Conservation (phyloP, 2,888 invertebrate species). For the Eupithecia subfuscata region DNA sequence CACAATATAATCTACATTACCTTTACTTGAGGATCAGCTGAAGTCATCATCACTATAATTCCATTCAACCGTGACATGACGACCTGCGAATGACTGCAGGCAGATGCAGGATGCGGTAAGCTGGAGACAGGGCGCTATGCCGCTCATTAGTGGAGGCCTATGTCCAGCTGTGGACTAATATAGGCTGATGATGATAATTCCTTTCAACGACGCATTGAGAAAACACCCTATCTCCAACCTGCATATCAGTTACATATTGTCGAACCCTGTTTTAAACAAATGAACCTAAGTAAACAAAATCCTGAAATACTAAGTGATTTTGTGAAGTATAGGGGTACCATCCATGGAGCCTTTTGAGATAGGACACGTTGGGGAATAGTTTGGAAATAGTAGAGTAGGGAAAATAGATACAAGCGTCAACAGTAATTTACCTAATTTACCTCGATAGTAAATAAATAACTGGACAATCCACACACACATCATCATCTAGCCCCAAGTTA, state of each 20-base stretch:
- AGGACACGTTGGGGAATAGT: conserved; percentile 28
- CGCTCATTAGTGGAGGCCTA: no score
- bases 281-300: conserved; percentile 43
- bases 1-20: no score
- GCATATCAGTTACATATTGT: conserved; percentile 38
- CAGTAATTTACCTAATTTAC: neutral
- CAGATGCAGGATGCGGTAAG: no score
- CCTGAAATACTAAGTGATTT: conserved; percentile 40
- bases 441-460: no score
- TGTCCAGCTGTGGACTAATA: no score
- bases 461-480: no score
- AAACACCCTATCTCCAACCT: conserved; percentile 21
- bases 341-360: conserved; percentile 20
- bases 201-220: neutral
- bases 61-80: no score
- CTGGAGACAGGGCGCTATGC: no score
- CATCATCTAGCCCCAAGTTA: no score
- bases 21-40: no score
- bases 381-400: neutral
- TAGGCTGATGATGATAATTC: neutral
- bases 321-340: conserved; percentile 28
- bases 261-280: conserved; percentile 40
- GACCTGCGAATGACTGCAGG: no score
- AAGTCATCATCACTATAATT: no score
- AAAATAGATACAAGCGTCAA: neutral